Evolutionary conservation across 2,888 invertebrate species (phyloP).

Genomic region (Campopleginae sp.): DNA sequence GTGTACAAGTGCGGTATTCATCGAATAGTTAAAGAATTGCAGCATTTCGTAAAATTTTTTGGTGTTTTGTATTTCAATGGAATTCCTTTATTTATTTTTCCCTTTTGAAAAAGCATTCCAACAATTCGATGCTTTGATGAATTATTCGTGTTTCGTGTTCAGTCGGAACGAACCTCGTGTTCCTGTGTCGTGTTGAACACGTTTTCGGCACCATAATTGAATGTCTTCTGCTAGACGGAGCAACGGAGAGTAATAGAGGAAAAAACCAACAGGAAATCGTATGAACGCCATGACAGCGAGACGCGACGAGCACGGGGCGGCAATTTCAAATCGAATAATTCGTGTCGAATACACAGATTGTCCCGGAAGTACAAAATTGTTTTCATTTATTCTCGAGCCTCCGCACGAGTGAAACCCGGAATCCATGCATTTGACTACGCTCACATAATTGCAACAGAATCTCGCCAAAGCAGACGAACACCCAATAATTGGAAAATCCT

Average conservation of each 20-base stretch:
- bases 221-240: slow-evolving; percentile 57
- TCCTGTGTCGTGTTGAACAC: background rate
- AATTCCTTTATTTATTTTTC: background rate
- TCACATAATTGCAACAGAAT: no score
- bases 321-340: slow-evolving; percentile 32
- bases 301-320: slow-evolving; percentile 20
- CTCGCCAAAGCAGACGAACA: no score
- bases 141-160: slow-evolving; percentile 1
- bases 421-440: background rate
- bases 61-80: background rate
- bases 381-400: background rate
- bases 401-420: background rate
- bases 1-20: background rate
- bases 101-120: background rate
- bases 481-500: no score
- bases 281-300: slow-evolving; percentile 33
- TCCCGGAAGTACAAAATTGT: background rate
- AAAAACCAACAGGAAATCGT: slow-evolving; percentile 42
- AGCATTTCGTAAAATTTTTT: background rate
- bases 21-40: background rate
- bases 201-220: slow-evolving; percentile 5
- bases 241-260: slow-evolving; percentile 2
- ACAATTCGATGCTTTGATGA: background rate
- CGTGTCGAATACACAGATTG: background rate
- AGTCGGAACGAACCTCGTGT: slow-evolving; percentile 21